Evolutionary conservation across 2,113 vertebrate genomes (phyloP).

Genomic region (Oreochromis aureus): DNA sequence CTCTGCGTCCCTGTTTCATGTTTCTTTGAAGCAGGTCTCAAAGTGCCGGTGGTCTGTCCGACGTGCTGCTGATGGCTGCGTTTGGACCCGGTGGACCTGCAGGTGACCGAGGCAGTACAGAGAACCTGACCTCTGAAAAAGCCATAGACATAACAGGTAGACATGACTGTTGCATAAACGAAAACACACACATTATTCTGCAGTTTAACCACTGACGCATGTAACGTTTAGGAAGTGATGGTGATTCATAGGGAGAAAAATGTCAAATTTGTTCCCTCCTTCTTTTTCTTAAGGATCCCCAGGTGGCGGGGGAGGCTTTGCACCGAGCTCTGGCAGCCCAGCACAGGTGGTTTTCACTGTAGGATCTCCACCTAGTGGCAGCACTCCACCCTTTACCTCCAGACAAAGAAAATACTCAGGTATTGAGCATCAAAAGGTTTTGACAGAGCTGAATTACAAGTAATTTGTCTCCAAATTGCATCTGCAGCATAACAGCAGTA

Average conservation of each 20-base stretch:
- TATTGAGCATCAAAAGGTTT: slow-evolving; percentile 32
- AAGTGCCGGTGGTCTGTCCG: slow-evolving; percentile 88
- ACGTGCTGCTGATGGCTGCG: slow-evolving; percentile 91
- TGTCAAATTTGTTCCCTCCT: background rate
- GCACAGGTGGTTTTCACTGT: slow-evolving; percentile 91
- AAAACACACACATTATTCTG: background rate
- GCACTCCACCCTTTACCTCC: slow-evolving; percentile 81
- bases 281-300: slow-evolving; percentile 70
- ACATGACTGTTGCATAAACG: background rate
- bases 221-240: background rate
- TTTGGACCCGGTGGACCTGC: slow-evolving; percentile 84
- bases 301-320: slow-evolving; percentile 72
- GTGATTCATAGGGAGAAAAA: background rate
- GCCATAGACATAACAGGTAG: slow-evolving; percentile 87
- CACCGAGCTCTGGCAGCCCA: slow-evolving; percentile 79
- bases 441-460: background rate
- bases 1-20: background rate
- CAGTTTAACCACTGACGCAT: background rate
- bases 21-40: slow-evolving; percentile 76
- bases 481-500: background rate
- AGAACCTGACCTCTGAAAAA: slow-evolving; percentile 86
- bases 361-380: slow-evolving; percentile 91
- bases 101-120: slow-evolving; percentile 78
- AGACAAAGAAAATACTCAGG: slow-evolving; percentile 89
- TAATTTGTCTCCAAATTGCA: background rate